Evolutionary conservation across 2,797 vertebrate genomes (phyloP), one percentile per base, ranked within the genome.

Genomic region (Valencia hispanica): DNA sequence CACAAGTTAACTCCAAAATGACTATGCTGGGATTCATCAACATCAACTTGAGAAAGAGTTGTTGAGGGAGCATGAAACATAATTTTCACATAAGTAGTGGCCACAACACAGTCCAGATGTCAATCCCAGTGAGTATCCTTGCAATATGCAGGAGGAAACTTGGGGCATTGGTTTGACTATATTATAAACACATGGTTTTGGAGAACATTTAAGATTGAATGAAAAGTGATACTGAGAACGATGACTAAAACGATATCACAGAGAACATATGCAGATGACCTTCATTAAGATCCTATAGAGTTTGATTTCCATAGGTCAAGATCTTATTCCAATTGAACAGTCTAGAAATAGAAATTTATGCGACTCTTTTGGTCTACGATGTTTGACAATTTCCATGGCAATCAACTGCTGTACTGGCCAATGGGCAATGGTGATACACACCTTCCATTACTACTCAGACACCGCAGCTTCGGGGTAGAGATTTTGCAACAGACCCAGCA

Each of bases 21-120:
- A 48, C 20, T 48, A 32, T 50, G 45, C 27, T 32, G 27, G 45
- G 9, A 70, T 48, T 70, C 20, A 32, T 70, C 68, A 32, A 30
- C 27, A 30, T 70, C 43, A 48, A 32, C 45, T 70, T 32, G 27
- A 32, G 68, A 70, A 48, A 48, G 43, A 70, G 27, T 70, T 30
- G 43, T 32, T 70, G 43, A 70, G 68, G 68, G 68, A 70, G 30
- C 43, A 70, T 20, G 30, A 70, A 20, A 50, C 45, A 70, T 50
- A 0, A 47, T 69, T 69, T 69, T 69, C 68, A 47, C 43, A 30
- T 30, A 32, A 30, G 17, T 18, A 48, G 8, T 18, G 68, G 68
- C 45, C 27, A 70, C 45, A 47, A 48, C 68, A 69, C n/a, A 48
- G 68, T 48, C 68, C 68, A 70, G 68, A 70, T 48, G 43, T 70